Evolutionary conservation across 2,797 vertebrate species (phyloP), one percentile per base, ranked within the genome.

Genomic region (Trachurus trachurus): DNA sequence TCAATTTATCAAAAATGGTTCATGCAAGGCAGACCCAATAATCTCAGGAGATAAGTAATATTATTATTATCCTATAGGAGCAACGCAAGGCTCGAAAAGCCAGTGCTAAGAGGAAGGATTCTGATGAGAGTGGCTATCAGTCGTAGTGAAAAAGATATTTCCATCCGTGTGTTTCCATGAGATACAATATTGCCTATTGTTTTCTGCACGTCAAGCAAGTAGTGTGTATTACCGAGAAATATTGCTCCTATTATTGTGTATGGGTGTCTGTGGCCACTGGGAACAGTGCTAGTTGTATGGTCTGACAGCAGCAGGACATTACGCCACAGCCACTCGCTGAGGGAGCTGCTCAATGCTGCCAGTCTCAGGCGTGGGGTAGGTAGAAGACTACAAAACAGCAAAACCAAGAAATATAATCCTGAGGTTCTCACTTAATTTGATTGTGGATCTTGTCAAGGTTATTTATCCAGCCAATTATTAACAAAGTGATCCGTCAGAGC

Each of bases 401-500:
- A 45, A 45, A 19, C 3, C 19, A 17, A 59, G 8, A 17, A 66
- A 59, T 57, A 22, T 37, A 57, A 62, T 45, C 5, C 31, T 64
- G 54, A 47, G 50, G 6, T 39, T 71, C 40, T 17, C 21, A 66
- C 11, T 50, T 19, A 68, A 74, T 75, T 49, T 22, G 21, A 75
- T 29, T 60, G 39, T 64, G 53, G 61, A 9, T 42, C 9, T n/a
- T 37, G 21, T 52, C 29, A 45, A 67, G 40, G 50, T 70, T 60
- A 61, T 53, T 44, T 44, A n/a, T 53, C 13, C 34, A 64, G 67
- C 45, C 26, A 34, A 19, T 59, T 74, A 86, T 74, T 81, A 60
- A 83, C 34, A n/a, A 47, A 53, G 60, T 66, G 57, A 60, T 66
- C 40, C 37, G 50, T 66, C 31, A 52, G 19, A 66, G 74, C 60